These are phyloP conservation scores for Apantesis nais DNA, from an alignment of 2,888 invertebrate species.

Conservation along the genomic window DNA sequence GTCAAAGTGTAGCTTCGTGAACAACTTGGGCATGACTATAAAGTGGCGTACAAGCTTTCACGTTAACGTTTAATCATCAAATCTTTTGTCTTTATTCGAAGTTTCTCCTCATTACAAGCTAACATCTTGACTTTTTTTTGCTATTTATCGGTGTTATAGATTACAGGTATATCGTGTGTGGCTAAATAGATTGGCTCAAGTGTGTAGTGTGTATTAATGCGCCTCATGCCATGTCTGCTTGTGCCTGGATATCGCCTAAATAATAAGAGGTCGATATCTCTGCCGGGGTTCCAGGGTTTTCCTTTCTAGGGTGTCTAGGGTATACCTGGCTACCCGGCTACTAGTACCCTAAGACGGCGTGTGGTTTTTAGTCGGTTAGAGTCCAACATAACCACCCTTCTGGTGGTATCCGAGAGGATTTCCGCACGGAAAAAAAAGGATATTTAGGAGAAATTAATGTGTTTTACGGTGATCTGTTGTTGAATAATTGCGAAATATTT, in stretches of 20 bases:
- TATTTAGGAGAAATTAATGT: too few species aligned
- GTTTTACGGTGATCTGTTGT: too few species aligned
- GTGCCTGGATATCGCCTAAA: not conserved
- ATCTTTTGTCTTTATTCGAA: constrained; percentile 1
- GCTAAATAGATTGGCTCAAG: not conserved
- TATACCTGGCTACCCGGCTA: too few species aligned
- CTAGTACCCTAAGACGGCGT: too few species aligned
- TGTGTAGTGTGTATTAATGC: not conserved
- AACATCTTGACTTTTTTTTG: not conserved
- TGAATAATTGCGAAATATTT: too few species aligned
- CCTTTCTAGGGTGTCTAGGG: too few species aligned
- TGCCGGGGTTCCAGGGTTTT: too few species aligned
- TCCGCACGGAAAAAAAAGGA: too few species aligned
- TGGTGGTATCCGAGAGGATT: too few species aligned
- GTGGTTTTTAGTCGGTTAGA: too few species aligned
- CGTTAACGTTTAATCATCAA: constrained; percentile 38
- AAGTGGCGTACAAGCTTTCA: constrained; percentile 35
- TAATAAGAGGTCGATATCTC: not conserved
- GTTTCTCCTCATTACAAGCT: constrained; percentile 10
- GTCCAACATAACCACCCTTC: too few species aligned
- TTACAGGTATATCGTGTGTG: not conserved
- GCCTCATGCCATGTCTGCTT: not conserved
- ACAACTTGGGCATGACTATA: constrained; percentile 29
- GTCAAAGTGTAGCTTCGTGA: constrained; percentile 46
- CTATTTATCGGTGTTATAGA: not conserved